Percentiles rank a stretch among this genome's conserved stretches.
These are phyloP conservation scores for Cacoxenus indagator DNA, from an alignment of 2,888 invertebrate species.

Conservation along the genomic window DNA sequence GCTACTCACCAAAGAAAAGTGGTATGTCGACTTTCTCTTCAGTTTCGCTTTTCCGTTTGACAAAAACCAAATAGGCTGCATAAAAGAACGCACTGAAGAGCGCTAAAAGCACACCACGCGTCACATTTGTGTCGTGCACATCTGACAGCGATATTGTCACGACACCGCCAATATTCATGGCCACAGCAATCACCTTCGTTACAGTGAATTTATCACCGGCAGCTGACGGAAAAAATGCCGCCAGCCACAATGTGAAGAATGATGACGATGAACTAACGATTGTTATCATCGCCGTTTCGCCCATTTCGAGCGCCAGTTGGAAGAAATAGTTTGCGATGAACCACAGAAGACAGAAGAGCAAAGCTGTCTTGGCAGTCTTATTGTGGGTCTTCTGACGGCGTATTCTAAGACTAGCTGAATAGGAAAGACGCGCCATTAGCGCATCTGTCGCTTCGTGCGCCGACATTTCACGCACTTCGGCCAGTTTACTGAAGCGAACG, in stretches of 20 bases:
- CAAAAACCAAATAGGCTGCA: slow-evolving; percentile 89
- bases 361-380: slow-evolving; percentile 85
- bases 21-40: slow-evolving; percentile 96
- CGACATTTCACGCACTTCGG: slow-evolving; percentile 89
- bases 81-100: slow-evolving; percentile 91
- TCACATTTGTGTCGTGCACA: slow-evolving; percentile 78
- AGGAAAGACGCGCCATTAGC: slow-evolving; percentile 91
- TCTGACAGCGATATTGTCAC: slow-evolving; percentile 86
- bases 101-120: slow-evolving; percentile 84
- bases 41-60: slow-evolving; percentile 87
- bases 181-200: slow-evolving; percentile 86
- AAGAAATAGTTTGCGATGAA: slow-evolving; percentile 94
- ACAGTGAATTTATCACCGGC: slow-evolving; percentile 86
- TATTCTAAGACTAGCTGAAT: slow-evolving; percentile 90
- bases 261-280: slow-evolving; percentile 89
- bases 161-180: slow-evolving; percentile 83
- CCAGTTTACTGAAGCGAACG: slow-evolving; percentile 92
- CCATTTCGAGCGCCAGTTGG: slow-evolving; percentile 87
- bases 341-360: slow-evolving; percentile 93
- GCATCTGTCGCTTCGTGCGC: slow-evolving; percentile 94
- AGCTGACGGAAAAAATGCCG: slow-evolving; percentile 88
- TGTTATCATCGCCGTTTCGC: slow-evolving; percentile 89
- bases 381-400: slow-evolving; percentile 75
- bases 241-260: slow-evolving; percentile 88
- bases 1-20: slow-evolving; percentile 91